phyloP scores from a whole-genome alignment of 2,797 vertebrate genomes.

The Poeciliopsis paucimaculata region DNA sequence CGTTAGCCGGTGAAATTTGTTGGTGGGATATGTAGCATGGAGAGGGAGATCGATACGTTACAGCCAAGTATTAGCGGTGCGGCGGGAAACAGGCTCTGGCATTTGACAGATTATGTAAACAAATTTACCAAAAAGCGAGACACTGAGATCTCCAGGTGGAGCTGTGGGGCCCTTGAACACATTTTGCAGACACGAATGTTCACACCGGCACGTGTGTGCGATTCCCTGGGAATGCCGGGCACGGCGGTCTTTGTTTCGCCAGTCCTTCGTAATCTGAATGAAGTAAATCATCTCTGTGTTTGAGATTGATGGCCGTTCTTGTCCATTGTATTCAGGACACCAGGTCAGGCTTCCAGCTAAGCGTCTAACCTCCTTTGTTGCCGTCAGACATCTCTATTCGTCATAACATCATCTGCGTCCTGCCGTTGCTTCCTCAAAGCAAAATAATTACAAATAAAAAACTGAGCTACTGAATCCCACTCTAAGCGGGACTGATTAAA shows the following conservation, averaged over 20 bases:
- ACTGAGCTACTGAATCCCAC: constrained; percentile 16
- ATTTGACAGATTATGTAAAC: constrained; percentile 51
- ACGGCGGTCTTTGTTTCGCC: constrained; percentile 16
- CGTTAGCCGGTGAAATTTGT: constrained; percentile 61
- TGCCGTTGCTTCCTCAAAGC: constrained; percentile 35
- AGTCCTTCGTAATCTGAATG: constrained; percentile 50
- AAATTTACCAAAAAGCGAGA: constrained; percentile 29
- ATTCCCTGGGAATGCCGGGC: constrained; percentile 22
- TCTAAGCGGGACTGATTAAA: neutral
- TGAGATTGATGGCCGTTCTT: constrained; percentile 59
- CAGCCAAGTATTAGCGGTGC: constrained; percentile 52
- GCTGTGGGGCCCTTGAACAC: constrained; percentile 10
- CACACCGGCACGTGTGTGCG: constrained; percentile 16
- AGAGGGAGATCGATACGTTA: constrained; percentile 59
- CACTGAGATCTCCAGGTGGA: constrained; percentile 14
- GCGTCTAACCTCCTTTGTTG: constrained; percentile 66
- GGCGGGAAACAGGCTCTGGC: constrained; percentile 26
- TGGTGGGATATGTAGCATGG: constrained; percentile 52
- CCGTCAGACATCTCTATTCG: constrained; percentile 72
- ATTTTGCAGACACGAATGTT: constrained; percentile 8
- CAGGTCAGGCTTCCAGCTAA: constrained; percentile 68
- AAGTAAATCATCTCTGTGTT: constrained; percentile 66
- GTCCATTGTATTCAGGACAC: constrained; percentile 65
- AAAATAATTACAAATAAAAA: neutral
- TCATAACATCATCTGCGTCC: constrained; percentile 59